phyloP scores from a whole-genome alignment of 2,888 invertebrate genomes.

The Andrena trimmerana region DNA sequence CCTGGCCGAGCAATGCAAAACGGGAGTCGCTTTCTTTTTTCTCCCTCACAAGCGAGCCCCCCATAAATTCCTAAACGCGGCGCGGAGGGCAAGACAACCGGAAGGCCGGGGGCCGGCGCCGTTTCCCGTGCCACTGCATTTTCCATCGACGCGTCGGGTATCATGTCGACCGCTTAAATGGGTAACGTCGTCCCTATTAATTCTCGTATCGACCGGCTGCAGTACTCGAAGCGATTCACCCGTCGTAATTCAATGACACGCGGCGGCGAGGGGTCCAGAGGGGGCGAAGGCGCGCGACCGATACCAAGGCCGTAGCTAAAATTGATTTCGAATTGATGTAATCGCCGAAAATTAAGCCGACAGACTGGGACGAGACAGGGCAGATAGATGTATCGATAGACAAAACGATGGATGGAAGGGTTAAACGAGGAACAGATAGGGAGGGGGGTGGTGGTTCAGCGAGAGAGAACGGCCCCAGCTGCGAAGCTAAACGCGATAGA shows the following conservation, averaged over 20 bases:
- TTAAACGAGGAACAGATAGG: slow-evolving; percentile 15
- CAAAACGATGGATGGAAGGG: slow-evolving; percentile 8
- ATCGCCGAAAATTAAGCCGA: slow-evolving; percentile 70
- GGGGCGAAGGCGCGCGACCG: slow-evolving; percentile 33
- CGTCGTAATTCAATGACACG: slow-evolving; percentile 75
- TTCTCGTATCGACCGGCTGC: slow-evolving; percentile 73
- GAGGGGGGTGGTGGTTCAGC: background rate
- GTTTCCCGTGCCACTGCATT: slow-evolving; percentile 40
- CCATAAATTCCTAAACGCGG: slow-evolving; percentile 9
- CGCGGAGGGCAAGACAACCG: slow-evolving; percentile 14
- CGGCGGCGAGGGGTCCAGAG: slow-evolving; percentile 54
- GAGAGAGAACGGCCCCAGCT: background rate
- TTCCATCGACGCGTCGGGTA: slow-evolving; percentile 64
- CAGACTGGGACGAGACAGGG: slow-evolving; percentile 30
- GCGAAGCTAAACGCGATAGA: slow-evolving; percentile 37
- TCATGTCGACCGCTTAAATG: slow-evolving; percentile 73
- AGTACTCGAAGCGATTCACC: slow-evolving; percentile 73
- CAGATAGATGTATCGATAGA: slow-evolving; percentile 23
- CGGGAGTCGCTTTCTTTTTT: background rate
- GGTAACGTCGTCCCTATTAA: slow-evolving; percentile 72
- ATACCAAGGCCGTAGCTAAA: slow-evolving; percentile 71
- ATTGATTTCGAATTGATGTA: slow-evolving; percentile 77
- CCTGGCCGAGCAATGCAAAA: background rate
- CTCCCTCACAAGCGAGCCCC: background rate
- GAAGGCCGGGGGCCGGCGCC: background rate